Evolutionary conservation across 2,888 invertebrate genomes (phyloP).

Genomic region (Glaucopsyche alexis): DNA sequence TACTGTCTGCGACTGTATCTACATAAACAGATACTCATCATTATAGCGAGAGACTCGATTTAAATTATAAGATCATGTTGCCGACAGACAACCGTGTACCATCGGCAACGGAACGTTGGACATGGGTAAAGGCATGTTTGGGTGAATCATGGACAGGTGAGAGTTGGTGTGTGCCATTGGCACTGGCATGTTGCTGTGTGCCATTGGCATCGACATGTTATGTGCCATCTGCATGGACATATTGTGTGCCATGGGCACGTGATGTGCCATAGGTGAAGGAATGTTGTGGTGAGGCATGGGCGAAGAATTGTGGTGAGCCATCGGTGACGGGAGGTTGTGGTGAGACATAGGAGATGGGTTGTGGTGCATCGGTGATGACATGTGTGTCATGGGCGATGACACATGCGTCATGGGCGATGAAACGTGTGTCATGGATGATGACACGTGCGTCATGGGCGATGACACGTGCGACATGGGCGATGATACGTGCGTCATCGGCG

Average conservation of each 20-base stretch:
- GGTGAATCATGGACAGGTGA: slow-evolving; percentile 7
- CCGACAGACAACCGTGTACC: slow-evolving; percentile 18
- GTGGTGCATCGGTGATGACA: background rate
- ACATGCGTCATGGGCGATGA: background rate
- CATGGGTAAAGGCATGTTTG: background rate
- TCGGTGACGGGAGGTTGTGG: background rate
- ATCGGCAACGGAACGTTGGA: slow-evolving; percentile 2
- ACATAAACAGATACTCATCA: slow-evolving; percentile 8
- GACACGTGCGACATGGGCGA: background rate
- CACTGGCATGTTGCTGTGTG: slow-evolving; percentile 16
- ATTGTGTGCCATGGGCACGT: slow-evolving; percentile 19
- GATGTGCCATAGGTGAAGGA: background rate
- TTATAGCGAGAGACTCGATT: slow-evolving; percentile 17
- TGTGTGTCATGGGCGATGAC: background rate
- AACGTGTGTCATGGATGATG: background rate
- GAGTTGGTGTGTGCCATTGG: slow-evolving; percentile 2
- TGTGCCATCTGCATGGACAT: slow-evolving; percentile 16
- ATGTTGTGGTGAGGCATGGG: slow-evolving; percentile 2
- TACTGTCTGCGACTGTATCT: background rate
- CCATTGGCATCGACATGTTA: slow-evolving; percentile 14
- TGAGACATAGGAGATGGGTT: slow-evolving; percentile 1
- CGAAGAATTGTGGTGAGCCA: background rate
- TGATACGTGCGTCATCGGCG: background rate
- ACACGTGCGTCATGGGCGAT: background rate
- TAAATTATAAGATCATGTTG: background rate